These are phyloP conservation scores for Drepana falcataria DNA, from an alignment of 2,888 invertebrate genomes.

Conservation along the genomic window DNA sequence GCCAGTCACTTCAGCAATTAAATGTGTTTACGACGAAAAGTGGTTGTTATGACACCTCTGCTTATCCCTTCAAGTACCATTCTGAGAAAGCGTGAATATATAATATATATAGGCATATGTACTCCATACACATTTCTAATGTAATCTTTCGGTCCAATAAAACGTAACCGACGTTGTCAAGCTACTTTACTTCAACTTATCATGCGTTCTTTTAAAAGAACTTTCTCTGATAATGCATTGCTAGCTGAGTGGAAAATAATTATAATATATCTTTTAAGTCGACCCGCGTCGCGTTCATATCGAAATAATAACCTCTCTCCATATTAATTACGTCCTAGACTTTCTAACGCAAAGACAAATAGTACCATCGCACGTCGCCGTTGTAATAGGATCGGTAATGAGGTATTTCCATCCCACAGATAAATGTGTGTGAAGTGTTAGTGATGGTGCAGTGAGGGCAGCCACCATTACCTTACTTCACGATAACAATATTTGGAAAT, in stretches of 20 bases:
- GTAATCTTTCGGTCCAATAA: conserved; percentile 12
- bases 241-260: conserved; percentile 40
- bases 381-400: conserved; percentile 55
- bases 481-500: conserved; percentile 13
- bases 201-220: conserved; percentile 46
- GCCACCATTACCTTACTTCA: conserved; percentile 29
- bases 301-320: conserved; percentile 68
- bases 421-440: conserved; percentile 38
- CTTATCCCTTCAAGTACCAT: too few relatives aligned
- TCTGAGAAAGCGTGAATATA: too few relatives aligned
- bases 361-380: conserved; percentile 26
- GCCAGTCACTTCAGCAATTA: too few relatives aligned
- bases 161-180: conserved; percentile 12
- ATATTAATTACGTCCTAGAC: conserved; percentile 72
- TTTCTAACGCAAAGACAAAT: conserved; percentile 62
- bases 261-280: conserved; percentile 43
- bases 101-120: too few relatives aligned
- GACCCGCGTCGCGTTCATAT: conserved; percentile 38
- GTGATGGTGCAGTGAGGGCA: too few relatives aligned
- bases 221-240: conserved; percentile 67
- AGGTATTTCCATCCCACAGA: conserved; percentile 52
- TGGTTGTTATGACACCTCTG: too few relatives aligned
- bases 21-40: too few relatives aligned
- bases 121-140: too few relatives aligned
- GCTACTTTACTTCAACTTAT: conserved; percentile 26